Percentiles rank a stretch among this genome's conserved stretches.
These are phyloP conservation scores for Pandion haliaetus DNA, from an alignment of 2,113 vertebrate genomes.

Conservation along the genomic window DNA sequence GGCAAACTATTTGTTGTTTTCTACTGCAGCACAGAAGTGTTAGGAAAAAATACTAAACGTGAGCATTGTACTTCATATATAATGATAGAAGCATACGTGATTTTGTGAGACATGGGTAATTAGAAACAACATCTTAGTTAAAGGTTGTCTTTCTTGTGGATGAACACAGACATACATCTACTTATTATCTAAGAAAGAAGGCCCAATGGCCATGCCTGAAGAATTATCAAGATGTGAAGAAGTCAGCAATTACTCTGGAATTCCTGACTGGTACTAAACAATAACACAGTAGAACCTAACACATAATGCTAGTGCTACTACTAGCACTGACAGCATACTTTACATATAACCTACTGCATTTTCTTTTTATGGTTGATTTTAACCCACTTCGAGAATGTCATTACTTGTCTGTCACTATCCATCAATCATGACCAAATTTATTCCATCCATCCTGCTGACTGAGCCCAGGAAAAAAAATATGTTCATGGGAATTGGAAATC, in stretches of 20 bases:
- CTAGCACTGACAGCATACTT: background rate
- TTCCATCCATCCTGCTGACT: background rate
- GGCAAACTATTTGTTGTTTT: background rate
- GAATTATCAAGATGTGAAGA: background rate
- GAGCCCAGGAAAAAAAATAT: background rate
- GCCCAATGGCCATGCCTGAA: background rate
- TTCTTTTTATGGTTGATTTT: background rate
- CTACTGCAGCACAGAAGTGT: background rate
- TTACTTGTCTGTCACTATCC: background rate
- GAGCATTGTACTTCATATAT: background rate
- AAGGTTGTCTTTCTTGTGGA: background rate
- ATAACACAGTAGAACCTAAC: background rate
- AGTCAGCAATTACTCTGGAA: background rate
- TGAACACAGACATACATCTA: rapidly evolving
- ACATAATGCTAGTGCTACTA: background rate
- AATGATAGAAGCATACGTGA: rapidly evolving
- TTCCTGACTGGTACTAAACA: background rate
- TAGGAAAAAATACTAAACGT: background rate
- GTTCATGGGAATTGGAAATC: background rate
- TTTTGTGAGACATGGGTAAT: background rate
- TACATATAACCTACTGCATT: background rate
- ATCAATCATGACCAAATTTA: background rate
- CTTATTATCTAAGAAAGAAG: background rate
- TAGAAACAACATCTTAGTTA: background rate
- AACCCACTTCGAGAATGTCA: background rate